Conservation (phyloP, 2,113 vertebrate genomes). For the Castor canadensis region DNA sequence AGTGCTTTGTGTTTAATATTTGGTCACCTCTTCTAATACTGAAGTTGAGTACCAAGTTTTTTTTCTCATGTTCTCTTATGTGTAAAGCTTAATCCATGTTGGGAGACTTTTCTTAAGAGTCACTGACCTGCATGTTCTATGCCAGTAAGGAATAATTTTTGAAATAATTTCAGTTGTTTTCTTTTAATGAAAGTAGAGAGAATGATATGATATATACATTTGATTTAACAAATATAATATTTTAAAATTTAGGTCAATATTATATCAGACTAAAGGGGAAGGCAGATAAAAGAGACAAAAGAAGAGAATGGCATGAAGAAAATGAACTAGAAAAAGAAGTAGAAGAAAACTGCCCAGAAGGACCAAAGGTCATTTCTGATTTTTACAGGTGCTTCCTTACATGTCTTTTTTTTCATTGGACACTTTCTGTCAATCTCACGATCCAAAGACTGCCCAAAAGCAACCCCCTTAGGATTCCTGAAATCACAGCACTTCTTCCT, state of each 20-base stretch:
- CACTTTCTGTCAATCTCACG: neutral
- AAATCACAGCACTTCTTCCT: neutral
- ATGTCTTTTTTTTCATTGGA: neutral
- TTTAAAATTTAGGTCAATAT: constrained; percentile 47
- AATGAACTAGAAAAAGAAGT: neutral
- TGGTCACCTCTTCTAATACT: neutral
- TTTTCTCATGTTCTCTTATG: neutral
- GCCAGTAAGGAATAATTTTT: neutral
- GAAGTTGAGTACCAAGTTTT: constrained; percentile 9
- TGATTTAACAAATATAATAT: constrained; percentile 53
- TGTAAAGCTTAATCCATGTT: constrained; percentile 15
- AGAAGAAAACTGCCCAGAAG: constrained; percentile 30
- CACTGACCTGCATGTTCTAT: neutral
- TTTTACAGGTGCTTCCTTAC: neutral
- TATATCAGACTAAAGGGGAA: neutral
- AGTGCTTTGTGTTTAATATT: constrained; percentile 29
- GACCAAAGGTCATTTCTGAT: neutral
- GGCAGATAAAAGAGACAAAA: neutral
- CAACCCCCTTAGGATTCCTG: neutral
- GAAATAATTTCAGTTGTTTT: constrained; percentile 41
- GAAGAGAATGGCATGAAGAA: neutral
- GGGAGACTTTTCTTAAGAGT: neutral
- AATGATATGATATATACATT: constrained; percentile 1
- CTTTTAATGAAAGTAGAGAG: neutral
- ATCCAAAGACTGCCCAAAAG: neutral